Conservation (phyloP, 2,888 invertebrate species). For the Cerastis leucographa region DNA sequence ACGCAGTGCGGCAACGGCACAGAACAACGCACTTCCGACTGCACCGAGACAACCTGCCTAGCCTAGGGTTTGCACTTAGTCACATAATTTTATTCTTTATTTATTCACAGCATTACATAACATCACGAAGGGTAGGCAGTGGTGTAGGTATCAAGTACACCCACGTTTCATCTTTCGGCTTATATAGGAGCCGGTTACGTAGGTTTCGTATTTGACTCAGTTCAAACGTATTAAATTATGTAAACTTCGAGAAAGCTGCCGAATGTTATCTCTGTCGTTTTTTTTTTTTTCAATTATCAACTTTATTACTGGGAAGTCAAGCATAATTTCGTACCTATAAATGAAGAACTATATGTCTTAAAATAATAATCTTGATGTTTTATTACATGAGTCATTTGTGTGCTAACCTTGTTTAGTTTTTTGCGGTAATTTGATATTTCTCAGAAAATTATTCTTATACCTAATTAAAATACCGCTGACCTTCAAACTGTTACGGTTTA, state of each 20-base stretch:
- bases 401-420: neutral
- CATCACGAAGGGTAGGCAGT: neutral
- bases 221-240: neutral
- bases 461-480: neutral
- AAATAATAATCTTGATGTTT: conserved; percentile 8
- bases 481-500: conserved; percentile 12
- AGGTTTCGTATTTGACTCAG: neutral
- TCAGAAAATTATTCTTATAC: neutral
- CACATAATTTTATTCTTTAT: neutral
- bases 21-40: neutral
- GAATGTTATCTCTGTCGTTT: neutral
- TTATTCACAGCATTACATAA: neutral
- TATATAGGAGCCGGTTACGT: no score
- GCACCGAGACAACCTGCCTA: neutral
- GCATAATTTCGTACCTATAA: conserved; percentile 5
- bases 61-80: conserved; percentile 1
- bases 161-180: no score
- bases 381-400: neutral
- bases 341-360: neutral
- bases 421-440: neutral
- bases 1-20: neutral
- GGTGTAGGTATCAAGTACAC: neutral
- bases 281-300: neutral
- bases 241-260: neutral
- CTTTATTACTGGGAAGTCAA: neutral